Percentiles rank a stretch among this genome's conserved stretches.
Evolutionary conservation across 2,797 vertebrate genomes (phyloP).

Genomic region (Heterohyrax brucei): DNA sequence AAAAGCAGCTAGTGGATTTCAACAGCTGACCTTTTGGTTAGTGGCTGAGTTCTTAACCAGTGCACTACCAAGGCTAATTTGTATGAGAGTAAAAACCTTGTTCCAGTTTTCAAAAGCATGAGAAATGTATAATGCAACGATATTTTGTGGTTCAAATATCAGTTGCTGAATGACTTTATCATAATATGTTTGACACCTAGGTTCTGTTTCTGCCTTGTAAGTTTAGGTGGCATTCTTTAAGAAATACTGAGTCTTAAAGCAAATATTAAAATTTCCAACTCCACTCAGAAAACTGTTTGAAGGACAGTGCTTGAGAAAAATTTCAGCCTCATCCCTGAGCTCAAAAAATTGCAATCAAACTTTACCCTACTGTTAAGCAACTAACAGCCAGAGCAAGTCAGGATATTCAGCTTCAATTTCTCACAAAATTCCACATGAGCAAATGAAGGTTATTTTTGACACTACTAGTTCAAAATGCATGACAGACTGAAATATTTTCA

Average conservation of each 20-base stretch:
- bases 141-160: conserved; percentile 41
- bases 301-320: conserved; percentile 48
- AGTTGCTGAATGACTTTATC: background rate
- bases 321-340: background rate
- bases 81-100: background rate
- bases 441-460: conserved; percentile 15
- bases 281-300: no score
- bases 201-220: background rate
- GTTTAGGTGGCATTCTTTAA: conserved; percentile 38
- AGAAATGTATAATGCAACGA: conserved; percentile 25
- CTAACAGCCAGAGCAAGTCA: background rate
- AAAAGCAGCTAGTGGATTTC: no score
- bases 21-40: no score
- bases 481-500: background rate
- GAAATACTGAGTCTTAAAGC: conserved; percentile 30
- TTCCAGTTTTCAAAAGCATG: conserved; percentile 47
- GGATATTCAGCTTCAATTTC: conserved; percentile 33
- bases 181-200: background rate
- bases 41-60: no score
- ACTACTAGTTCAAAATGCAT: background rate
- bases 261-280: conserved; percentile 48
- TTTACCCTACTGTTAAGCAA: conserved; percentile 21
- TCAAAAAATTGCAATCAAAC: background rate
- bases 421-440: conserved; percentile 57
- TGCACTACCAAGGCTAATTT: no score